Base-by-base conservation (phyloP, 2,888 invertebrate genomes). In the Andrena dorsata region DNA sequence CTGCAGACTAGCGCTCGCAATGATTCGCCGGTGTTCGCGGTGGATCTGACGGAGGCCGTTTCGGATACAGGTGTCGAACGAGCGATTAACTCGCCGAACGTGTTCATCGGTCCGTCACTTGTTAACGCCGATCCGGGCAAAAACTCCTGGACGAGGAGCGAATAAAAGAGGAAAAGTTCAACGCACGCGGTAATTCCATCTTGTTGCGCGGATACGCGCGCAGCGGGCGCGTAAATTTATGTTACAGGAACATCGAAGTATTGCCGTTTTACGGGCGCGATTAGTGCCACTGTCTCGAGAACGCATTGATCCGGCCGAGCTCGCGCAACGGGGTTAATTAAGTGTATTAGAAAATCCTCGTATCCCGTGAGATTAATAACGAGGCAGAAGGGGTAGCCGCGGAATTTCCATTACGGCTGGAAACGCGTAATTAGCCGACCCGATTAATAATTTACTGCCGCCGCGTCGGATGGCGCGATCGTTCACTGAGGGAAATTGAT, bases 371-470 rank as follows among this genome's bases (percentile, higher is more conserved):
- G 68, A 47, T 77, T 71, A 63, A 82, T 75, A 79, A 68, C 41
- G 13, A 56, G 83, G 82, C 76, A 76, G 70, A 51, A 61, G 72
- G 69, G 78, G 83, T 76, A 70, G 83, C 47, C 80, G 79, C 77
- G 79, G 88, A 91, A 89, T 90, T 88, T 84, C 84, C 81, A 87
- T 81, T 80, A 83, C 77, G 83, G 82, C 86, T 87, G 82, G 76
- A 86, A 77, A 84, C 86, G 70, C 83, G 79, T 86, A 89, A 90
- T 90, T 90, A 90, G 82, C 85, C 51, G 53, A 75, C 66, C 84
- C 84, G 86, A 89, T 89, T 84, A 83, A 83, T 83, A 87, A 87
- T 89, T 90, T 88, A 87, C 88, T 66, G 76, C 83, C 76, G 56
- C 51, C 70, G 8, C 20, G 61, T 76, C 76, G 71, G 71, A 81